These are phyloP conservation scores for Bombycilla garrulus DNA, from an alignment of 2,113 vertebrate species.

Conservation along the genomic window DNA sequence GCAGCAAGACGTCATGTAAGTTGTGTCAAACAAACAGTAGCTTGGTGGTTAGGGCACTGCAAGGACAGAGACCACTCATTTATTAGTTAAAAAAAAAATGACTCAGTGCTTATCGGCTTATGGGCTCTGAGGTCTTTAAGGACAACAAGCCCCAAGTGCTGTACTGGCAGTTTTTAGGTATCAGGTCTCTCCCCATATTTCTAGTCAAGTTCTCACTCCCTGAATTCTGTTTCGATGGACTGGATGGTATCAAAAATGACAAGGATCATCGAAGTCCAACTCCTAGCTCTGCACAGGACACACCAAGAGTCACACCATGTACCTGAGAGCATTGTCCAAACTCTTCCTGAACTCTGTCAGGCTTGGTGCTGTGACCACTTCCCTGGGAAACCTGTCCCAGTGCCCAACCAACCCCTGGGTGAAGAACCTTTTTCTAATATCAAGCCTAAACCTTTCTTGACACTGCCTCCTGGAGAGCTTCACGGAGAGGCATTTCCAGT, in stretches of 20 bases:
- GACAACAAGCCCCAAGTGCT: background rate
- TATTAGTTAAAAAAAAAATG: background rate
- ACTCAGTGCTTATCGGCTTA: background rate
- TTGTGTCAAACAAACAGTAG: background rate
- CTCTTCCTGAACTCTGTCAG: background rate
- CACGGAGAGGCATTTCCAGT: fast-evolving
- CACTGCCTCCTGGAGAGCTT: background rate
- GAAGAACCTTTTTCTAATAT: background rate
- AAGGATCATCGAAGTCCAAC: background rate
- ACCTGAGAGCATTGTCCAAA: background rate
- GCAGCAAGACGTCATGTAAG: fast-evolving
- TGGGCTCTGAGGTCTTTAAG: background rate
- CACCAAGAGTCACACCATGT: background rate
- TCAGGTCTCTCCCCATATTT: fast-evolving
- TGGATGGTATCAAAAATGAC: background rate
- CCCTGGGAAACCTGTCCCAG: background rate
- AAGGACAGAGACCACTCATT: background rate
- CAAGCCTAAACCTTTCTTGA: background rate
- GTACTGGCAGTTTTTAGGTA: background rate
- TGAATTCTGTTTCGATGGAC: background rate
- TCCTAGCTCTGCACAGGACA: background rate
- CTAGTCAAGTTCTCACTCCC: background rate
- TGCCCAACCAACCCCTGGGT: background rate
- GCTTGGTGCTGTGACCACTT: background rate
- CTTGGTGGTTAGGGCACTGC: too few relatives aligned